Percentiles rank a stretch among this genome's conserved stretches.
phyloP scores from a whole-genome alignment of 2,888 invertebrate genomes.

The Stratiomys singularior region DNA sequence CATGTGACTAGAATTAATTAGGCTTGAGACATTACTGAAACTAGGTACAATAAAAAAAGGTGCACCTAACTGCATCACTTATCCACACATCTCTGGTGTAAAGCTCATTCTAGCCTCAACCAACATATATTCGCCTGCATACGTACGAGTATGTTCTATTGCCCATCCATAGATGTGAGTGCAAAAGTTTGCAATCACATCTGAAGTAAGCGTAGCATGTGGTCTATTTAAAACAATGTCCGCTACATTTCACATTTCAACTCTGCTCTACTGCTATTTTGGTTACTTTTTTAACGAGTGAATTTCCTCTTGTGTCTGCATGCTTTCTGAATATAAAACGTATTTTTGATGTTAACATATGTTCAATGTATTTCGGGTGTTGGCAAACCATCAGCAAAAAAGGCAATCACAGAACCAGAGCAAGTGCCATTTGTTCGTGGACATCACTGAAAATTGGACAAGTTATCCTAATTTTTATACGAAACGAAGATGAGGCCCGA shows the following conservation, averaged over 20 bases:
- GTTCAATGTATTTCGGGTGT: neutral
- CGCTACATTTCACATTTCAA: neutral
- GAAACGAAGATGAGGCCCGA: neutral
- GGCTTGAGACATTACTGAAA: neutral
- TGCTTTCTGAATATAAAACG: slow-evolving; percentile 30
- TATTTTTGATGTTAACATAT: slow-evolving; percentile 35
- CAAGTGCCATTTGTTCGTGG: neutral
- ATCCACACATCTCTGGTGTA: neutral
- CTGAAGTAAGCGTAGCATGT: slow-evolving; percentile 32
- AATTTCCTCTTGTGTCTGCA: slow-evolving; percentile 9
- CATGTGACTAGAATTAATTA: slow-evolving; percentile 29
- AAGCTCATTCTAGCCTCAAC: neutral
- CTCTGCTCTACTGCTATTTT: neutral
- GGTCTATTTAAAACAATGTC: slow-evolving; percentile 38
- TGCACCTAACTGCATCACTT: neutral
- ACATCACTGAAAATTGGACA: neutral
- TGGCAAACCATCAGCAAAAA: neutral
- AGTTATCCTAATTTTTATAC: neutral
- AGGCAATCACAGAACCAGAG: neutral
- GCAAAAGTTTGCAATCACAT: neutral
- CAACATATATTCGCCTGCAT: no score
- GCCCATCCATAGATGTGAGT: no score
- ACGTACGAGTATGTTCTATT: no score
- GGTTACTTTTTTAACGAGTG: no score
- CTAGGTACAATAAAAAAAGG: neutral